These are phyloP conservation scores for Bryconaethiops microstoma DNA, from an alignment of 2,797 vertebrate genomes.

Conservation along the genomic window DNA sequence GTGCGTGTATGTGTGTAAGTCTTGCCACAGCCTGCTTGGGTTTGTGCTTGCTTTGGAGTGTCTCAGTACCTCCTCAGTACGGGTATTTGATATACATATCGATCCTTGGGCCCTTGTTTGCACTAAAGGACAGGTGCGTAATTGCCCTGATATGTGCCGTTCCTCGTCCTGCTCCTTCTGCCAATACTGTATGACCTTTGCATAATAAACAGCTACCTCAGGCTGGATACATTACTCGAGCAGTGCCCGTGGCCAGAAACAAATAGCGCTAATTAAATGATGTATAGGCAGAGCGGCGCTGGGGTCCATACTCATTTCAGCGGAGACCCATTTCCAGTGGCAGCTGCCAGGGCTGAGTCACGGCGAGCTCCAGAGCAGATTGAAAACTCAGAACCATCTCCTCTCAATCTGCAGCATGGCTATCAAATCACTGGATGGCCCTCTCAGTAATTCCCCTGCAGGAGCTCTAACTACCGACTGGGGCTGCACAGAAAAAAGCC, in stretches of 20 bases:
- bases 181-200: slow-evolving; percentile 62
- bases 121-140: slow-evolving; percentile 72
- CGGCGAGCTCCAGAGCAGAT: slow-evolving; percentile 40
- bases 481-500: slow-evolving; percentile 14
- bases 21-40: slow-evolving; percentile 50
- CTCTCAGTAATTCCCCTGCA: slow-evolving; percentile 44
- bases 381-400: slow-evolving; percentile 50
- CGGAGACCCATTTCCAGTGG: slow-evolving; percentile 37
- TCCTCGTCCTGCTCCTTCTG: slow-evolving; percentile 49
- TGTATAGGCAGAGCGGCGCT: slow-evolving; percentile 38
- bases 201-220: slow-evolving; percentile 49
- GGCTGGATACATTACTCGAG: slow-evolving; percentile 49
- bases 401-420: slow-evolving; percentile 38
- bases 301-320: slow-evolving; percentile 41
- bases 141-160: slow-evolving; percentile 70
- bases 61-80: slow-evolving; percentile 41
- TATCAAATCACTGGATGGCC: slow-evolving; percentile 37
- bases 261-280: slow-evolving; percentile 60
- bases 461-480: slow-evolving; percentile 37
- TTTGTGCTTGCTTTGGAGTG: slow-evolving; percentile 41
- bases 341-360: slow-evolving; percentile 45
- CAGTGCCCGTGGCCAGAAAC: slow-evolving; percentile 49
- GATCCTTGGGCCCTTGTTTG: slow-evolving; percentile 74
- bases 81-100: slow-evolving; percentile 78
- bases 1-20: slow-evolving; percentile 6